Base-by-base conservation (phyloP, 2,797 vertebrate species). In the Numenius phaeopus region DNA sequence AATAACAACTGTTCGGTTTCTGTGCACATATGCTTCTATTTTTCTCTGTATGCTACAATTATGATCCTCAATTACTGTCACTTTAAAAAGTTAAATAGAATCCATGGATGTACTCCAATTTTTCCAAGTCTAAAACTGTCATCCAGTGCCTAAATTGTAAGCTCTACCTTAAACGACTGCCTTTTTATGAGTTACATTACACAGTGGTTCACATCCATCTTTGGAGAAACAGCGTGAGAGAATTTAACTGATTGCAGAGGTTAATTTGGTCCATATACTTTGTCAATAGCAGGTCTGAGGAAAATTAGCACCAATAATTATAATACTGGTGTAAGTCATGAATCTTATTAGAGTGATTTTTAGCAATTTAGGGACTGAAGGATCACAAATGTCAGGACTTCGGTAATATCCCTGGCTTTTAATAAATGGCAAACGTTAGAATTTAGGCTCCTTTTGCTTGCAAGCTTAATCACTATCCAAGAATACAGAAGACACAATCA, bases 311-410 rank as follows among this genome's bases (percentile, higher is more conserved):
- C 82, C 79, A 96, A 94, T 83, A 96, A 94, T 89, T 96, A 96
- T 49, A 93, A 94, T 64, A 86, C 86, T 94, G 87, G 37, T 98
- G 94, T 94, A 97, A 97, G 94, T 96, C 73, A 93, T 97, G 89
- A 95, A 98, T 97, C 96, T 97, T 97, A 76, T 83, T 98, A 71
- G 7, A 92, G 70, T 87, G 94, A 96, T 87, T 97, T 98, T 98
- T 96, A 97, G 75, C 78, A 97, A 89, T 96, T 97, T 97, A 93
- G 94, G 89, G 94, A 96, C 97, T 97, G 91, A 97, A 97, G 92
- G 92, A 94, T 97, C 96, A 93, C 83, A n/a, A 97, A 96, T 97
- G 94, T 97, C 97, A 98, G 94, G 96, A 93, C 85, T 98, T 85
- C 37, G 90, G 90, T 97, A 97, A 97, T 96, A 97, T 95, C 69